phyloP scores from a whole-genome alignment of 2,888 invertebrate genomes.

The Apamea sordens region DNA sequence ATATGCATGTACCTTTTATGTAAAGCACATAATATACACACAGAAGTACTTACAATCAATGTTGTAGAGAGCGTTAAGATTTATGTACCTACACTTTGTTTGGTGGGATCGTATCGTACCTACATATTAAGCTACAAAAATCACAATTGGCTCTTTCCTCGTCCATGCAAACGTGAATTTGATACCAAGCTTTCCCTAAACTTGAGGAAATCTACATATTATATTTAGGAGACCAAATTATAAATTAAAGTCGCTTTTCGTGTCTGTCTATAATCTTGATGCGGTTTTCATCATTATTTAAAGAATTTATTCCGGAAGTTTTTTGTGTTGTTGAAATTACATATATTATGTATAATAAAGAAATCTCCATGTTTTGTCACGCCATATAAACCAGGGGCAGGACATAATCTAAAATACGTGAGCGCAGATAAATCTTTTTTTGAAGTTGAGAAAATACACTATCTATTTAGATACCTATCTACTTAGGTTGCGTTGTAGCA shows the following conservation, averaged over 20 bases:
- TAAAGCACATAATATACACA: not conserved
- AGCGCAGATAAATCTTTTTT: not conserved
- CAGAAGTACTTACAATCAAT: not conserved
- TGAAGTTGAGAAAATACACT: not conserved
- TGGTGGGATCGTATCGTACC: not conserved
- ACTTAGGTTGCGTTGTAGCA: not conserved
- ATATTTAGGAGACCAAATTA: no score
- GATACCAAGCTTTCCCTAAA: not conserved
- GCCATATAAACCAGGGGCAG: not conserved
- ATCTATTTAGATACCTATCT: not conserved
- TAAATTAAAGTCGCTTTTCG: no score
- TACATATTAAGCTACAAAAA: not conserved
- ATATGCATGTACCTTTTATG: constrained; percentile 17
- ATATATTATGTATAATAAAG: not conserved
- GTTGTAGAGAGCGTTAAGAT: no score
- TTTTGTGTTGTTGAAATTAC: not conserved
- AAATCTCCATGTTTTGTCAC: not conserved
- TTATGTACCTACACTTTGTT: not conserved
- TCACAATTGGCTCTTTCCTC: not conserved
- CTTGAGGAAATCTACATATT: no score
- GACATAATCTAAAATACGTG: not conserved
- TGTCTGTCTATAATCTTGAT: not conserved
- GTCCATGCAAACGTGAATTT: not conserved
- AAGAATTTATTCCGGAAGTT: not conserved
- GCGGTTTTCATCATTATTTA: not conserved